Evolutionary conservation across 2,888 invertebrate species (phyloP).

Genomic region (Caenorhabditis imperialis): DNA sequence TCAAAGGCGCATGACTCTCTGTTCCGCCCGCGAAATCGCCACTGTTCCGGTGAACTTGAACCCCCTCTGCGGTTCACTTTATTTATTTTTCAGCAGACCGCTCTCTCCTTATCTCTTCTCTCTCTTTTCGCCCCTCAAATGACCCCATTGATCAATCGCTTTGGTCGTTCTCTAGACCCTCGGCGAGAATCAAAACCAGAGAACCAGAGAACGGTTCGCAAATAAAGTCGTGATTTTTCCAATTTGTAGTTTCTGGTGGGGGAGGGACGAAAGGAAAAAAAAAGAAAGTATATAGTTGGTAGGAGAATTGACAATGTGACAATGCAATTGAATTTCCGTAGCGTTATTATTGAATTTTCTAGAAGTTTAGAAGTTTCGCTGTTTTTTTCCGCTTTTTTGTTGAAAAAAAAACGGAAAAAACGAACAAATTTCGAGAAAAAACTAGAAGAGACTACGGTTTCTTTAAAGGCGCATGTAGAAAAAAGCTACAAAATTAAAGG

Average conservation of each 20-base stretch:
- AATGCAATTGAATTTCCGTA: no score
- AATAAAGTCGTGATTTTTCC: background rate
- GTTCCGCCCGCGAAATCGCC: background rate
- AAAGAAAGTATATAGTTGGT: conserved; percentile 4
- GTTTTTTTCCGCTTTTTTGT: background rate
- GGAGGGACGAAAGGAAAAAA: no score
- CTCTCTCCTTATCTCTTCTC: conserved; percentile 4
- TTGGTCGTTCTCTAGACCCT: no score
- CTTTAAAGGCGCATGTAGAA: no score
- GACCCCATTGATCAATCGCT: conserved; percentile 39
- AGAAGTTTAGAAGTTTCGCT: background rate
- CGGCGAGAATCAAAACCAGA: no score
- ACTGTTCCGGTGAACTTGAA: background rate
- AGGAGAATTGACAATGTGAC: conserved; percentile 16
- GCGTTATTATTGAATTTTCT: conserved; percentile 42
- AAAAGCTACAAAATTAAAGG: no score
- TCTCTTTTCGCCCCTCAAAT: conserved; percentile 8
- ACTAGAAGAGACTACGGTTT: no score
- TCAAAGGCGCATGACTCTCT: background rate
- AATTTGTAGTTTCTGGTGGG: no score
- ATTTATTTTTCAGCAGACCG: conserved; percentile 12
- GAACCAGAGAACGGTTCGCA: conserved; percentile 30
- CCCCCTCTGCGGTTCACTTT: conserved; percentile 16
- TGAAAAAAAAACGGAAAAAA: no score
- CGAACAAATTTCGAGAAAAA: no score